Evolutionary conservation across 1,140 invertebrate species (phyloP), one percentile per base, ranked within the genome.

Genomic region (Notospermus geniculatus): DNA sequence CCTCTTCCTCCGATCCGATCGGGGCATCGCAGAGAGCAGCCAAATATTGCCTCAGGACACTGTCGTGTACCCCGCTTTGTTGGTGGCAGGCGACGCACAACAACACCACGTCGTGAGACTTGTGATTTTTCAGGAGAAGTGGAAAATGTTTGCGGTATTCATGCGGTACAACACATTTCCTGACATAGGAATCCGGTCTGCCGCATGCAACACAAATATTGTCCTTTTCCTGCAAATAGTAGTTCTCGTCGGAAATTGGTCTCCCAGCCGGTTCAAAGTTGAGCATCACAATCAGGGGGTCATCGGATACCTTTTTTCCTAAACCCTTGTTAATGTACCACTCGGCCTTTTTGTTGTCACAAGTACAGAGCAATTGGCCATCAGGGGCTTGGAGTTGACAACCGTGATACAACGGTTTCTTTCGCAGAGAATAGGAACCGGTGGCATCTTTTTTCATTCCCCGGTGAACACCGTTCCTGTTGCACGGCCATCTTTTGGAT

Each of bases 121-220:
- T 86, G 78, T 92, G 91, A 7, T 90, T 86, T 75, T 93, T 92
- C 86, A 92, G 87, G 45, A 89, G 83, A 63, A 84, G 85, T 86
- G 91, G 91, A 72, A 93, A 92, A 75, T 89, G 86, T 82, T 88
- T 91, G 56, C 91, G 85, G 75, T 93, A 93, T 80, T 93, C 91
- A 60, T 88, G 85, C 0, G 91, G 91, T 41, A 94, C 88, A 32
- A 94, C 85, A 68, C 90, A 90, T 76, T 93, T 93, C 2, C 89
- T 82, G 36, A 90, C 87, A 67, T 88, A 91, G 0, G 87, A 86
- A 52, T 91, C 85, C 0, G 76, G 76, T 4, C 76, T 71, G 1
- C 91, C 91, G 79, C 91, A 94, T 0, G 92, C 91, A 5, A 92
- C 91, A 73, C 91, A 94, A n/a, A 85, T 84, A 78, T 93, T 93